phyloP scores from a whole-genome alignment of 2,888 invertebrate genomes.

The Antheraea assamensis region DNA sequence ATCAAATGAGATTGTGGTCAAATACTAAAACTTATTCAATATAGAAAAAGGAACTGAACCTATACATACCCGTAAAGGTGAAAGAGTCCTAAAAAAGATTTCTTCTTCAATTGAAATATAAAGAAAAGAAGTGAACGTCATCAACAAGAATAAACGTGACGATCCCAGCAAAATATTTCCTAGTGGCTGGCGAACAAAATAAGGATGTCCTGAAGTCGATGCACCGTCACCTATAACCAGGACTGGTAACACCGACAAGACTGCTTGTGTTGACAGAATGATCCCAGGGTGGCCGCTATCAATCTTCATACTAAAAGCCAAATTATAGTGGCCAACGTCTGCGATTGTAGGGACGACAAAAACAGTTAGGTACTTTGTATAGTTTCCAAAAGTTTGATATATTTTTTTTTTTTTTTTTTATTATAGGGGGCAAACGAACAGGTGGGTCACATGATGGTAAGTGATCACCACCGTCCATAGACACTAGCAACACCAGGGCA shows the following conservation, averaged over 20 bases:
- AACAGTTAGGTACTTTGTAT: conserved; percentile 19
- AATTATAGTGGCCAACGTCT: conserved; percentile 52
- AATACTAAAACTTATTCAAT: too few species aligned
- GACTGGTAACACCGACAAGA: conserved; percentile 25
- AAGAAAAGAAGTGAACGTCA: conserved; percentile 26
- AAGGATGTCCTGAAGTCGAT: conserved; percentile 62
- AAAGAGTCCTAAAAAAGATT: neutral
- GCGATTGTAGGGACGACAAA: conserved; percentile 44
- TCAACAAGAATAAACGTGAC: conserved; percentile 40
- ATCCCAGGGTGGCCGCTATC: conserved; percentile 66
- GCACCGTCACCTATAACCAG: conserved; percentile 46
- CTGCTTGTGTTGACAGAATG: conserved; percentile 67
- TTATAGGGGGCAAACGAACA: too few species aligned
- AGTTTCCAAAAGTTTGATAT: neutral
- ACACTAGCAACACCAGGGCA: too few species aligned
- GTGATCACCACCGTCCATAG: too few species aligned
- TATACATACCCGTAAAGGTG: neutral
- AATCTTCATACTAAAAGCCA: conserved; percentile 71
- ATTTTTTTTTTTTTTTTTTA: too few species aligned
- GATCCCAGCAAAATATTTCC: conserved; percentile 39
- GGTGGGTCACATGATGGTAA: too few species aligned
- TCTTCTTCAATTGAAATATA: neutral
- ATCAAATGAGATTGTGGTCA: too few species aligned
- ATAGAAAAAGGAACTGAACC: too few species aligned
- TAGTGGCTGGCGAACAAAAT: conserved; percentile 43